A percentile compares a stretch with the other conserved stretches of the same genome.
phyloP scores from a whole-genome alignment of 1,140 invertebrate species.

The Drosophila arawakana region DNA sequence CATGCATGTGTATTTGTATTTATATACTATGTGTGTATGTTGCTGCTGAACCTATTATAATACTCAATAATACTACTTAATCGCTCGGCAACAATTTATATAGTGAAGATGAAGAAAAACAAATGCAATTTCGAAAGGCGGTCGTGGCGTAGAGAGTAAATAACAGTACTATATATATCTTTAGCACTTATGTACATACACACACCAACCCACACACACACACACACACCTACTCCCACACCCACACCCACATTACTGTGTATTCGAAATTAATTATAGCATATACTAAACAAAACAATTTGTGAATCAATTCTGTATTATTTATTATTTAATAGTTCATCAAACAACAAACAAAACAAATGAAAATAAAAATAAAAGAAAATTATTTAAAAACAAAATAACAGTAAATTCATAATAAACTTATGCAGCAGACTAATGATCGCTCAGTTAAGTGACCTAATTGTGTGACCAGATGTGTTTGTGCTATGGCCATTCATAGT shows the following conservation, averaged over 20 bases:
- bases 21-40: too few relatives aligned
- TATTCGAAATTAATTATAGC: constrained; percentile 41
- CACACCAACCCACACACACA: constrained; percentile 22
- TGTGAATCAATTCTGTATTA: constrained; percentile 41
- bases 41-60: too few relatives aligned
- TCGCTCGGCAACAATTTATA: too few relatives aligned
- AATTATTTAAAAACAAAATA: constrained; percentile 1
- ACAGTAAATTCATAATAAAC: constrained; percentile 16
- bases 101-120: too few relatives aligned
- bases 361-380: not conserved
- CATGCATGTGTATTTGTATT: too few relatives aligned
- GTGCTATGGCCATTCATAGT: too few relatives aligned
- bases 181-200: constrained; percentile 3
- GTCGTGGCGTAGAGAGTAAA: constrained; percentile 28
- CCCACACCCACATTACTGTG: constrained; percentile 22
- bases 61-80: too few relatives aligned
- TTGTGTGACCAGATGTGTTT: too few relatives aligned
- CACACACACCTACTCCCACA: not conserved
- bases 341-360: constrained; percentile 17
- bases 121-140: constrained; percentile 1
- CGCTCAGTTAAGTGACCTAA: not conserved
- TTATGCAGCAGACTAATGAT: too few relatives aligned
- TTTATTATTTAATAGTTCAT: constrained; percentile 53
- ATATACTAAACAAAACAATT: constrained; percentile 20
- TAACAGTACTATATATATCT: constrained; percentile 14